These are phyloP conservation scores for Phocoena phocoena DNA, from an alignment of 2,113 vertebrate species.

Conservation along the genomic window DNA sequence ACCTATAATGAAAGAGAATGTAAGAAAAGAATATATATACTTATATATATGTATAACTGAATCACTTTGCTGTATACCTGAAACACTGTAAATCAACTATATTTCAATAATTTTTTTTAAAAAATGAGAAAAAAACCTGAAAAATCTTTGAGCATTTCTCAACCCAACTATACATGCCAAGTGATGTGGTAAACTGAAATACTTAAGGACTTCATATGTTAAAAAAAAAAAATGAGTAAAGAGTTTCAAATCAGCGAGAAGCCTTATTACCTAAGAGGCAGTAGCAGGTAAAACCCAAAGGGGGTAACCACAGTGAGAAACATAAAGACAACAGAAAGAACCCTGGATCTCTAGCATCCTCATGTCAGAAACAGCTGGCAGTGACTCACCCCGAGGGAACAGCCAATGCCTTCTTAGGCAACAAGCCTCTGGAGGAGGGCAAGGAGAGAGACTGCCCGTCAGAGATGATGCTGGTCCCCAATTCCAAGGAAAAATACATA, in stretches of 20 bases:
- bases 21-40: background rate
- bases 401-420: background rate
- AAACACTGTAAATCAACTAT: background rate
- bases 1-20: background rate
- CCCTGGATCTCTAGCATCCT: background rate
- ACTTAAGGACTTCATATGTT: background rate
- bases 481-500: background rate
- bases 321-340: background rate
- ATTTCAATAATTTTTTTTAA: rapidly evolving
- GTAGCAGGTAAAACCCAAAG: background rate
- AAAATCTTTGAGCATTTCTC: background rate
- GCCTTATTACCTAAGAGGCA: background rate
- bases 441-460: background rate
- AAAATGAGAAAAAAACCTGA: constrained; percentile 19
- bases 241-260: background rate
- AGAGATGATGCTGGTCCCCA: background rate
- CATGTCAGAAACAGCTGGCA: background rate
- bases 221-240: background rate
- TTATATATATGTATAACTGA: background rate
- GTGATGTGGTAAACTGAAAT: constrained; percentile 7
- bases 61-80: background rate
- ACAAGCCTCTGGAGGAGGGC: background rate
- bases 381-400: background rate
- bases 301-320: background rate
- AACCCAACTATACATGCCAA: background rate